A percentile compares a stretch with the other conserved stretches of the same genome.
These are phyloP conservation scores for Eilema depressum DNA, from an alignment of 2,888 invertebrate species.

Conservation along the genomic window DNA sequence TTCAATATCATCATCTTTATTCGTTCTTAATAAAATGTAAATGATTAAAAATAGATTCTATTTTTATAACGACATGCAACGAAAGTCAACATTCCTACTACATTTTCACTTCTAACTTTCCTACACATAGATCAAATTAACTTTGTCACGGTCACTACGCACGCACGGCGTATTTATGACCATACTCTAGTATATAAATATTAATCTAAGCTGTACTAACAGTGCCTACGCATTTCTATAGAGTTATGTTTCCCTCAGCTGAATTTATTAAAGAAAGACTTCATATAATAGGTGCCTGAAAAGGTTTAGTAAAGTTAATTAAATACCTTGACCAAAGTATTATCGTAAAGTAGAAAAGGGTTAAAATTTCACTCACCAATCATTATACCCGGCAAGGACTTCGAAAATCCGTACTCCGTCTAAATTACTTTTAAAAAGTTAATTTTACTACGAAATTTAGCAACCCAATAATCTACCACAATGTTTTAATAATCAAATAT, in stretches of 20 bases:
- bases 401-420: constrained; percentile 67
- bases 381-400: constrained; percentile 76
- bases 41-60: background rate
- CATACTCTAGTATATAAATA: background rate
- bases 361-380: constrained; percentile 73
- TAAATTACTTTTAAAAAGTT: constrained; percentile 75
- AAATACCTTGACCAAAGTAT: background rate
- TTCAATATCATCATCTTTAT: background rate
- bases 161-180: background rate
- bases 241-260: background rate
- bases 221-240: background rate
- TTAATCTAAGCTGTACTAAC: background rate
- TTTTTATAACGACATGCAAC: background rate
- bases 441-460: constrained; percentile 38
- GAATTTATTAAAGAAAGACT: background rate
- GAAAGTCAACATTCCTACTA: background rate
- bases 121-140: background rate
- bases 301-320: background rate
- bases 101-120: no score
- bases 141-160: background rate
- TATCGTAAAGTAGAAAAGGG: constrained; percentile 26
- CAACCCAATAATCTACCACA: constrained; percentile 24
- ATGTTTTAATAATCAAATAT: constrained; percentile 4
- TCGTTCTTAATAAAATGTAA: background rate
- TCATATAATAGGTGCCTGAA: background rate